A percentile compares a stretch with the other conserved stretches of the same genome.
phyloP scores from a whole-genome alignment of 2,113 vertebrate species.

The Sapajus apella region DNA sequence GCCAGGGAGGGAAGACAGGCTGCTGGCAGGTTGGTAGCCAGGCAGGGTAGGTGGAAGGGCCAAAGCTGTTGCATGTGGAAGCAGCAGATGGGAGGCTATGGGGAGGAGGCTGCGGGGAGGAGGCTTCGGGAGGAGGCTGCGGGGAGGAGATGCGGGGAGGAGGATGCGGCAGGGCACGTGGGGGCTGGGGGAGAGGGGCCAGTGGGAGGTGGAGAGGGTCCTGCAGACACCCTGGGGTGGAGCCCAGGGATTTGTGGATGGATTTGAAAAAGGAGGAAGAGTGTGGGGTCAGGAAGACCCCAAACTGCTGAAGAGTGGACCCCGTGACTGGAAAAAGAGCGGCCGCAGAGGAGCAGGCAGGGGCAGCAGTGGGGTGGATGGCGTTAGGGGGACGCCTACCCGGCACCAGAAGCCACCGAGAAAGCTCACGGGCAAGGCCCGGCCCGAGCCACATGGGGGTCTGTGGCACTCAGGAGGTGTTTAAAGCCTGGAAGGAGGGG shows the following conservation, averaged over 20 bases:
- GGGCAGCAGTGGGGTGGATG: fast-evolving
- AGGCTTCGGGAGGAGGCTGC: no score
- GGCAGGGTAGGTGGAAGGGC: background rate
- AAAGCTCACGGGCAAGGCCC: fast-evolving
- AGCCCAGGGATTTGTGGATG: background rate
- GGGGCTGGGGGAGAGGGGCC: background rate
- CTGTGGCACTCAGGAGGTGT: fast-evolving
- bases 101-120: no score
- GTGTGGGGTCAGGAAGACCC: background rate
- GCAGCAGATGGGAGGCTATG: fast-evolving
- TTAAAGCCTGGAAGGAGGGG: fast-evolving
- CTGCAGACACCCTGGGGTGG: fast-evolving
- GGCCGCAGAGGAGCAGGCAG: fast-evolving
- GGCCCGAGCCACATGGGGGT: fast-evolving
- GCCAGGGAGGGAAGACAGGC: background rate
- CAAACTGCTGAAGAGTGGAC: fast-evolving
- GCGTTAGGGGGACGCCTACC: fast-evolving
- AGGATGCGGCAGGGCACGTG: background rate
- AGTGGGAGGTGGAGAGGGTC: background rate
- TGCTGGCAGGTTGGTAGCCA: background rate
- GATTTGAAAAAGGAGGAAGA: background rate
- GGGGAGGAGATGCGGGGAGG: no score
- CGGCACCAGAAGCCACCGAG: fast-evolving
- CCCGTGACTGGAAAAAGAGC: fast-evolving
- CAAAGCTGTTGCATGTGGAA: no score